phyloP scores from a whole-genome alignment of 2,888 invertebrate genomes.

The Alsophila aescularia region DNA sequence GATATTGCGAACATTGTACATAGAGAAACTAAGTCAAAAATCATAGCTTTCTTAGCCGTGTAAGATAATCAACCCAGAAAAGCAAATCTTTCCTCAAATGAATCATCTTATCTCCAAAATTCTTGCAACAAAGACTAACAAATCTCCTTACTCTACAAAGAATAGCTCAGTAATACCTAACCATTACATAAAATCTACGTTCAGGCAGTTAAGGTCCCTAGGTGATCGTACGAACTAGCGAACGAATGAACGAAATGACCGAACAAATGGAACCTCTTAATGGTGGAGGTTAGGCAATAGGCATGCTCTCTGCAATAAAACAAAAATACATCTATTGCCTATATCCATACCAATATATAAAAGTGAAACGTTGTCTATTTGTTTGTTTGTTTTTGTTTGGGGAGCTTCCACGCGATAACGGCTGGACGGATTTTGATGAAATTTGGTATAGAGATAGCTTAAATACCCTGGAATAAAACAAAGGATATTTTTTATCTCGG shows the following conservation, averaged over 20 bases:
- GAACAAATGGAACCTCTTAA: constrained; percentile 68
- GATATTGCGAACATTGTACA: too few species aligned
- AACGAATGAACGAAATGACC: constrained; percentile 64
- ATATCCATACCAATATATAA: too few species aligned
- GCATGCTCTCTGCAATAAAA: constrained; percentile 69
- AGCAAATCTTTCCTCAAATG: background rate
- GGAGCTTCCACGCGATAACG: too few species aligned
- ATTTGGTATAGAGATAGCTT: too few species aligned
- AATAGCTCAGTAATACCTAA: constrained; percentile 53
- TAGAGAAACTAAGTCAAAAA: too few species aligned
- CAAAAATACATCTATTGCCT: constrained; percentile 70
- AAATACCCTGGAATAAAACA: too few species aligned
- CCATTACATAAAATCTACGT: constrained; percentile 63
- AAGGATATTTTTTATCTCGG: too few species aligned
- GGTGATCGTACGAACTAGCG: constrained; percentile 72
- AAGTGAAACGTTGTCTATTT: too few species aligned
- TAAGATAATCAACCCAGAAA: background rate
- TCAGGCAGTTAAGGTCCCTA: constrained; percentile 55
- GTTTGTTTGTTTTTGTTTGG: too few species aligned
- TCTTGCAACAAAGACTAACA: background rate
- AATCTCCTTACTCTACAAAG: constrained; percentile 1
- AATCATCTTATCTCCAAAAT: background rate
- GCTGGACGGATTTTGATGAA: too few species aligned
- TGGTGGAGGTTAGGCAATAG: constrained; percentile 72
- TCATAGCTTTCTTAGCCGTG: too few species aligned